Evolutionary conservation across 2,113 vertebrate species (phyloP), one percentile per base, ranked within the genome.

Genomic region (Struthio camelus): DNA sequence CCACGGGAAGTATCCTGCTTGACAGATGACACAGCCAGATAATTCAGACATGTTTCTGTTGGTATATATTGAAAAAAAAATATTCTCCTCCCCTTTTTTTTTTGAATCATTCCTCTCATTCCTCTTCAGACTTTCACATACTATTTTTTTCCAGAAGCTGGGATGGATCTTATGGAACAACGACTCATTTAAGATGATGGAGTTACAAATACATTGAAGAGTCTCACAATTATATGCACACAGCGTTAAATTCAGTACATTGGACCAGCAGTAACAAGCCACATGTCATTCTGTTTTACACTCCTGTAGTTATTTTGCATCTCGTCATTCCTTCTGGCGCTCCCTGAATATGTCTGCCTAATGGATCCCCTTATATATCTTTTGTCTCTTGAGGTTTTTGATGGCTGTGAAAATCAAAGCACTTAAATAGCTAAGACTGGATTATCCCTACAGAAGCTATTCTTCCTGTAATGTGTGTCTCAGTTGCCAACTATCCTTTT

Each of bases 181-280:
- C 0, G 2, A 3, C 71, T 56, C 12, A 0, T 25, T 23, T 23
- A 4, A 66, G 27, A 10, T 4, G 61, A 23, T 2, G 25, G 18
- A 2, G 48, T 42, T 34, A 8, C 34, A 48, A 27, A 13, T 1
- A 56, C 20, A 1, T 2, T 2, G 27, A 11, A 72, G 53, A 50
- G 24, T 38, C 46, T 61, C 32, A 0, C 1, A 3, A 30, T 2
- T 44, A 7, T 8, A 2, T 0, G 9, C 71, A 10, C 12, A 0
- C 0, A 10, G 64, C 2, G 4, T 38, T 67, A 11, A 6, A 8
- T 11, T 23, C 23, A 1, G 0, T 4, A 6, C 6, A 1, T 22
- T 0, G 2, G 54, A 10, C 59, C 48, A 1, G 12, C 4, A 0
- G 51, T 10, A 54, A 4, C 53, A 10, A 58, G 38, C 32, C 61